These are phyloP conservation scores for Tiaroga cobitis DNA, from an alignment of 2,797 vertebrate species.

Conservation along the genomic window DNA sequence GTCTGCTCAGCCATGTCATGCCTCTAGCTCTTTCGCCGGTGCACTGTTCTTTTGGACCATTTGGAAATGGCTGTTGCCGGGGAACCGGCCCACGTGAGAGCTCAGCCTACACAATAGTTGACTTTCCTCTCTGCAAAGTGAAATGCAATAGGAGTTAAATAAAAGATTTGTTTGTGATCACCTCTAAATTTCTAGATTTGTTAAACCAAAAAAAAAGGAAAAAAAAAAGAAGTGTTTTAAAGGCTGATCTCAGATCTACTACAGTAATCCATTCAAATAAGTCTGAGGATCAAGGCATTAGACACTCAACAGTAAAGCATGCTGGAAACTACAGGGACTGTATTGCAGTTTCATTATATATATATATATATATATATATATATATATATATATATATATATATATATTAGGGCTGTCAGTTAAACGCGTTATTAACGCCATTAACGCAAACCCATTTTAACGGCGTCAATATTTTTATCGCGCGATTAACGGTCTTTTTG, in stretches of 20 bases:
- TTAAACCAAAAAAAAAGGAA: not conserved
- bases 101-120: not conserved
- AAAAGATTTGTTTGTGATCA: slow-evolving; percentile 18
- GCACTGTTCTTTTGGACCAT: slow-evolving; percentile 49
- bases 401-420: too few relatives aligned
- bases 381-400: too few relatives aligned
- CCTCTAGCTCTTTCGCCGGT: slow-evolving; percentile 35
- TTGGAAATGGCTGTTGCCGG: slow-evolving; percentile 51
- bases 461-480: too few relatives aligned
- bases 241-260: slow-evolving; percentile 73
- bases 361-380: too few relatives aligned
- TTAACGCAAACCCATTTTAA: too few relatives aligned
- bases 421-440: too few relatives aligned
- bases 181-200: slow-evolving; percentile 1
- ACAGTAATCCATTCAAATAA: slow-evolving; percentile 78
- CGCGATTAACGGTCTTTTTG: too few relatives aligned
- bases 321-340: too few relatives aligned
- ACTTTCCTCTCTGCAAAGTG: slow-evolving; percentile 10
- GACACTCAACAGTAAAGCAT: not conserved
- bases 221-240: not conserved
- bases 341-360: too few relatives aligned
- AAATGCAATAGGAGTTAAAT: slow-evolving; percentile 37
- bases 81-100: slow-evolving; percentile 34
- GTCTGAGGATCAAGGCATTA: slow-evolving; percentile 74
- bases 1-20: slow-evolving; percentile 50